Base-by-base conservation (phyloP, 2,888 invertebrate genomes). In the Marronus borbonicus region DNA sequence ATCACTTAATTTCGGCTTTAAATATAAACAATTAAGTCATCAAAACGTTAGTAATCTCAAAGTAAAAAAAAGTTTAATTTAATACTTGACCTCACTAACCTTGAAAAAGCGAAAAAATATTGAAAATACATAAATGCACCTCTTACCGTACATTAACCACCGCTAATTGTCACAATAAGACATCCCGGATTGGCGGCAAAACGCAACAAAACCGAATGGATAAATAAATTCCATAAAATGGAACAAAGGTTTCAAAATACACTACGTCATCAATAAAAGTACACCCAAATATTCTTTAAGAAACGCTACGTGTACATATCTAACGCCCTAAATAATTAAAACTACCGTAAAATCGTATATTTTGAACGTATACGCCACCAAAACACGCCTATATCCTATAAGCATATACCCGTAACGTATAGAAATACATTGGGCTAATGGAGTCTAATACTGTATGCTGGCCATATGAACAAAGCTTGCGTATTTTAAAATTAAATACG, bases 401-500 rank as follows among this genome's bases (percentile, higher is more conserved):
- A 84, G 76, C 77, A 68, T 76, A 62, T 31, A 62, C 60, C 64
- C 65, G 75, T 75, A 72, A 70, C 55, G 69, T 80, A 82, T 82
- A 82, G 85, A 85, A 85, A 86, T 87, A 85, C 86, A 87, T 86
- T 83, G 87, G 85, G 85, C 86, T 87, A 89, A 89, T 89, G 89
- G 89, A 89, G 88, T 88, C 89, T 84, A 85, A 88, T 88, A 87
- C 20, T 85, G 86, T 85, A 85, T 85, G 84, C 84, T 85, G 85
- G 85, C 88, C 88, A 88, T 89, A 88, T 87, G 88, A 89, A 89
- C 88, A 89, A 89, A 89, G 87, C 87, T 82, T 76, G 77, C 80
- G 78, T 69, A 60, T 3, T 80, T 79, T 65, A 83, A 84, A 84
- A 83, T 83, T 81, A 81, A 83, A 84, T 68, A 83, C 76, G 58